Conservation (phyloP, 2,113 vertebrate species). For the Tricholaema leucomelas region DNA sequence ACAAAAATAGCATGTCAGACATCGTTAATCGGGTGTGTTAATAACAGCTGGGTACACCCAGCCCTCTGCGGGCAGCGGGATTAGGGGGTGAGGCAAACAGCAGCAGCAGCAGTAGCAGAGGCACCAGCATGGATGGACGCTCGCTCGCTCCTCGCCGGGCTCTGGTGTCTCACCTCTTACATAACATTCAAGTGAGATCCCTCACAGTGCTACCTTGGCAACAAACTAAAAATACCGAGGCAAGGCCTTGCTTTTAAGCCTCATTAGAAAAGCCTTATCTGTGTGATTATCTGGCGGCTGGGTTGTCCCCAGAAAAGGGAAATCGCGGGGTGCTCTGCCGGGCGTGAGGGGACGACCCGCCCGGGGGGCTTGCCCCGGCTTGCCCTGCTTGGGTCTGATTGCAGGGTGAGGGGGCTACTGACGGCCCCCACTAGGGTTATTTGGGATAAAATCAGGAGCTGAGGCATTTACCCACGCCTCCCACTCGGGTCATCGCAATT, state of each 20-base stretch:
- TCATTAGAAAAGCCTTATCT: slow-evolving; percentile 78
- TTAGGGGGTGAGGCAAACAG: slow-evolving; percentile 87
- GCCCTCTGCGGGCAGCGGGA: slow-evolving; percentile 77
- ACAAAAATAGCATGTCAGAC: slow-evolving; percentile 94
- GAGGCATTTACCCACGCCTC: background rate
- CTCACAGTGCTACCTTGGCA: slow-evolving; percentile 86
- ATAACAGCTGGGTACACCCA: slow-evolving; percentile 94
- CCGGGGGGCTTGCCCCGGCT: slow-evolving; percentile 18
- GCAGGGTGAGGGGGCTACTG: slow-evolving; percentile 1
- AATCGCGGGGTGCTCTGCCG: slow-evolving; percentile 51
- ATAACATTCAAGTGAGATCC: slow-evolving; percentile 84
- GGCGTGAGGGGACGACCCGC: slow-evolving; percentile 37
- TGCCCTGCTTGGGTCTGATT: background rate
- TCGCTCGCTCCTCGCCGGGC: slow-evolving; percentile 69
- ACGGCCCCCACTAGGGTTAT: background rate
- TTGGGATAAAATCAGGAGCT: background rate
- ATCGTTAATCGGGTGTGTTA: slow-evolving; percentile 88
- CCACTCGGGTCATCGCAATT: background rate
- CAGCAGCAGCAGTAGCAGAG: slow-evolving; percentile 85
- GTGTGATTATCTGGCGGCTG: slow-evolving; percentile 78
- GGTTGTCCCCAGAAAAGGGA: slow-evolving; percentile 75
- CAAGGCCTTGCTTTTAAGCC: slow-evolving; percentile 81
- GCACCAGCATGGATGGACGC: slow-evolving; percentile 69
- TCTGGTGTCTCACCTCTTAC: slow-evolving; percentile 83
- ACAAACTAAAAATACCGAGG: slow-evolving; percentile 86